phyloP scores from a whole-genome alignment of 2,888 invertebrate genomes.

The Eupsilia transversa region DNA sequence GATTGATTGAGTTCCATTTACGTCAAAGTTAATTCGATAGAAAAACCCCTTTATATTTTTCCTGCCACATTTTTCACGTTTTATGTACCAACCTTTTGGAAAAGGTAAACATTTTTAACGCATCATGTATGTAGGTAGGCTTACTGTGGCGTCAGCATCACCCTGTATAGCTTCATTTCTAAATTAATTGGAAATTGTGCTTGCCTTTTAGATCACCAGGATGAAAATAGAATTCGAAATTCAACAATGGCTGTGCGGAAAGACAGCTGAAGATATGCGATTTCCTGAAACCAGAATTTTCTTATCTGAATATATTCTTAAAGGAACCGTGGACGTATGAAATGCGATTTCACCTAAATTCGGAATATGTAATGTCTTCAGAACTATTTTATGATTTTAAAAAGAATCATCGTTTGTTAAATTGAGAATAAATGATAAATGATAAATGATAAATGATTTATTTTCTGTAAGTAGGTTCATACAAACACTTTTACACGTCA shows the following conservation, averaged over 20 bases:
- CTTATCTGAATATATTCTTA: conserved; percentile 47
- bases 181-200: conserved; percentile 17
- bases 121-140: not conserved
- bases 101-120: conserved; percentile 14
- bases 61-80: conserved; percentile 26
- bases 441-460: too few species aligned
- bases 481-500: too few species aligned
- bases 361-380: conserved; percentile 33
- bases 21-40: conserved; percentile 37
- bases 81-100: conserved; percentile 13
- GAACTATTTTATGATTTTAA: not conserved
- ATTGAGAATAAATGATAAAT: too few species aligned
- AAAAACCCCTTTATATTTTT: conserved; percentile 20
- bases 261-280: conserved; percentile 55
- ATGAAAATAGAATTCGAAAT: conserved; percentile 38
- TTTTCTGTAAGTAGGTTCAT: too few species aligned
- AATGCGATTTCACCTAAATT: conserved; percentile 44
- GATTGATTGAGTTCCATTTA: conserved; percentile 45
- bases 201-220: not conserved
- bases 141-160: not conserved
- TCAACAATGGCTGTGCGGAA: conserved; percentile 32
- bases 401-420: not conserved
- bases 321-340: conserved; percentile 37
- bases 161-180: not conserved
- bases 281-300: conserved; percentile 43